These are phyloP conservation scores for Hedya salicella DNA, from an alignment of 2,888 invertebrate genomes.

Conservation along the genomic window DNA sequence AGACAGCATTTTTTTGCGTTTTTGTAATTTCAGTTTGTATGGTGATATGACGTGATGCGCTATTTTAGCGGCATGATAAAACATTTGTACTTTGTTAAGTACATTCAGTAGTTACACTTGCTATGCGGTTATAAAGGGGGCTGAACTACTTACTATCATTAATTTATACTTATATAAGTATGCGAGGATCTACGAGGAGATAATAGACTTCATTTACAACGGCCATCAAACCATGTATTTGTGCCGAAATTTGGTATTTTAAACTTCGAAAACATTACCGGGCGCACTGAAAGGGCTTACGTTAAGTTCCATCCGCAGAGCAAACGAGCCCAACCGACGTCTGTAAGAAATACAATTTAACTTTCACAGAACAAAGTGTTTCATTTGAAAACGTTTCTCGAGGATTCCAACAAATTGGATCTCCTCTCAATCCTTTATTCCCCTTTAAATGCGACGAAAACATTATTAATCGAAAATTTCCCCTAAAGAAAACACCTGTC, in stretches of 20 bases:
- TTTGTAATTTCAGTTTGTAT: too few relatives aligned
- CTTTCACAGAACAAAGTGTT: conserved; percentile 75
- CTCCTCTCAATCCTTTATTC: conserved; percentile 81
- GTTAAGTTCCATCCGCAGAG: conserved; percentile 59
- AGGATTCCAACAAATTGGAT: conserved; percentile 81
- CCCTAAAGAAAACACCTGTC: conserved; percentile 62
- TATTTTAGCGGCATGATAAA: too few relatives aligned
- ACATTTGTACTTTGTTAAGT: too few relatives aligned
- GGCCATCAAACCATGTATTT: too few relatives aligned
- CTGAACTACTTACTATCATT: too few relatives aligned
- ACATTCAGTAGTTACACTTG: too few relatives aligned
- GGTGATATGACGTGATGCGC: too few relatives aligned
- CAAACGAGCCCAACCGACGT: conserved; percentile 66
- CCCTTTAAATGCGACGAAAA: conserved; percentile 72
- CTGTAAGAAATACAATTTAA: conserved; percentile 79
- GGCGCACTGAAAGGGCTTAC: conserved; percentile 64
- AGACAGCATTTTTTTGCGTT: too few relatives aligned
- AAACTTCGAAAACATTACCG: conserved; percentile 56
- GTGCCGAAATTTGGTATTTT: conserved; percentile 18
- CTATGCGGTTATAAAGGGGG: too few relatives aligned
- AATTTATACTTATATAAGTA: too few relatives aligned
- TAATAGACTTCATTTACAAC: too few relatives aligned
- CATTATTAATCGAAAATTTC: conserved; percentile 79
- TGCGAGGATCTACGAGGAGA: too few relatives aligned
- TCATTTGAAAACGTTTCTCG: conserved; percentile 75